Percentiles rank a stretch among this genome's conserved stretches.
Conservation (phyloP, 2,888 invertebrate genomes). For the Drosophila koepferae region DNA sequence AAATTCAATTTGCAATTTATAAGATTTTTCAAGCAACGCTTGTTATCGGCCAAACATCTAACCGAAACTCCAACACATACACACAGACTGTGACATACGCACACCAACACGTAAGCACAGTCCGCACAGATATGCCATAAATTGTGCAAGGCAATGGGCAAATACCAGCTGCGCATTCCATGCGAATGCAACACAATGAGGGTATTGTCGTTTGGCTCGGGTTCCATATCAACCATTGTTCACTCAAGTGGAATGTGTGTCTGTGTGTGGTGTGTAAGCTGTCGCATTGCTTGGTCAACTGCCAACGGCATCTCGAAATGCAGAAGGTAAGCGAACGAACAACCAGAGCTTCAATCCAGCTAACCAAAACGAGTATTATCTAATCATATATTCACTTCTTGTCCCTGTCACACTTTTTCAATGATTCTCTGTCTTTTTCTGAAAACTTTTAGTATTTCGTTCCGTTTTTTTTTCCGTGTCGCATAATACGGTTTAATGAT, state of each 20-base stretch:
- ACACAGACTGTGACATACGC: slow-evolving; percentile 1
- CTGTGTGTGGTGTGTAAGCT: not conserved
- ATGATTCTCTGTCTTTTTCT: not conserved
- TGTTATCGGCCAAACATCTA: slow-evolving; percentile 48
- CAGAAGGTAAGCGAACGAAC: slow-evolving; percentile 40
- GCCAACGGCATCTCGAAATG: slow-evolving; percentile 43
- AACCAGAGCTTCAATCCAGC: slow-evolving; percentile 23
- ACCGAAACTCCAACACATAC: not conserved
- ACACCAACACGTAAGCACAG: slow-evolving; percentile 8
- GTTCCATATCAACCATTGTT: slow-evolving; percentile 48
- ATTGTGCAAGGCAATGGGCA: slow-evolving; percentile 58
- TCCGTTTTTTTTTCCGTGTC: slow-evolving; percentile 20
- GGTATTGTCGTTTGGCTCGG: slow-evolving; percentile 25
- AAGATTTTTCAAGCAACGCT: slow-evolving; percentile 67
- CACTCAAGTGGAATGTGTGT: slow-evolving; percentile 53
- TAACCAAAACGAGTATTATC: slow-evolving; percentile 42
- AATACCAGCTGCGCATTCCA: slow-evolving; percentile 73
- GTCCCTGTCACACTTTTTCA: not conserved
- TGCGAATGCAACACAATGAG: slow-evolving; percentile 64
- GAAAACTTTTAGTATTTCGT: not conserved
- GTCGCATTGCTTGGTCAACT: slow-evolving; percentile 58
- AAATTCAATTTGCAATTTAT: slow-evolving; percentile 79
- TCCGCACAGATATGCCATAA: slow-evolving; percentile 58
- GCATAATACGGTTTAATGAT: slow-evolving; percentile 67
- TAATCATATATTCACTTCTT: slow-evolving; percentile 36